These are phyloP conservation scores for Atta colombica DNA, from an alignment of 1,140 invertebrate genomes.

Conservation along the genomic window DNA sequence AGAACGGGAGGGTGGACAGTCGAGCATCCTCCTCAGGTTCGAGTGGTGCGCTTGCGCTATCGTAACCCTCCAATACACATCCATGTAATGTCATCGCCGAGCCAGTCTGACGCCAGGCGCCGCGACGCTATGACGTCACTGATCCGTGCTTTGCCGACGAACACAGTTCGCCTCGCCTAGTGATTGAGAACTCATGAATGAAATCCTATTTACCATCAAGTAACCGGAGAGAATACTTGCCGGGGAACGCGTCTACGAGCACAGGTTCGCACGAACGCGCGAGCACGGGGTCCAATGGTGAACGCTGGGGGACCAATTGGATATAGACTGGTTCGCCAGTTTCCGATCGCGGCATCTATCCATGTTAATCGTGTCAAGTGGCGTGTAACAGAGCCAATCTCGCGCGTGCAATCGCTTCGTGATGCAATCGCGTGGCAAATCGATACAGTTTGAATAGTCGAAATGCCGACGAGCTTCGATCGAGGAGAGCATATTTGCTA, in stretches of 20 bases:
- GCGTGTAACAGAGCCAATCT: slow-evolving; percentile 42
- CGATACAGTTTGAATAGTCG: neutral
- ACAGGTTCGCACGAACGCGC: slow-evolving; percentile 20
- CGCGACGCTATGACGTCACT: slow-evolving; percentile 84
- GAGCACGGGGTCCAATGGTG: neutral
- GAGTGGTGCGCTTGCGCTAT: slow-evolving; percentile 73
- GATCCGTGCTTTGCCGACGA: slow-evolving; percentile 75
- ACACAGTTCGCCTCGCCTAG: slow-evolving; percentile 50
- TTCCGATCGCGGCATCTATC: neutral
- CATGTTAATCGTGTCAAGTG: slow-evolving; percentile 26
- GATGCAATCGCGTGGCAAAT: slow-evolving; percentile 19
- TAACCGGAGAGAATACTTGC: slow-evolving; percentile 32
- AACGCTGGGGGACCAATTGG: slow-evolving; percentile 20
- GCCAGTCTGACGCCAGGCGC: slow-evolving; percentile 85
- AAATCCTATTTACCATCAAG: slow-evolving; percentile 60
- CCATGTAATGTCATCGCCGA: slow-evolving; percentile 70
- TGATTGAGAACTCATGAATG: slow-evolving; percentile 81
- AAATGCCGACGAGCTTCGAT: slow-evolving; percentile 32
- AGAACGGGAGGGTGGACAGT: slow-evolving; percentile 55
- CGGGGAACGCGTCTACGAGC: slow-evolving; percentile 9
- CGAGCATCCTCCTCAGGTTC: slow-evolving; percentile 65
- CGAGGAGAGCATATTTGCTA: neutral
- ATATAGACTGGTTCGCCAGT: slow-evolving; percentile 5
- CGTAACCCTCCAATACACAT: slow-evolving; percentile 59
- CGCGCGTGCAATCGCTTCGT: slow-evolving; percentile 11